These are phyloP conservation scores for Eristalinus sepulchralis DNA, from an alignment of 2,888 invertebrate genomes.

Conservation along the genomic window DNA sequence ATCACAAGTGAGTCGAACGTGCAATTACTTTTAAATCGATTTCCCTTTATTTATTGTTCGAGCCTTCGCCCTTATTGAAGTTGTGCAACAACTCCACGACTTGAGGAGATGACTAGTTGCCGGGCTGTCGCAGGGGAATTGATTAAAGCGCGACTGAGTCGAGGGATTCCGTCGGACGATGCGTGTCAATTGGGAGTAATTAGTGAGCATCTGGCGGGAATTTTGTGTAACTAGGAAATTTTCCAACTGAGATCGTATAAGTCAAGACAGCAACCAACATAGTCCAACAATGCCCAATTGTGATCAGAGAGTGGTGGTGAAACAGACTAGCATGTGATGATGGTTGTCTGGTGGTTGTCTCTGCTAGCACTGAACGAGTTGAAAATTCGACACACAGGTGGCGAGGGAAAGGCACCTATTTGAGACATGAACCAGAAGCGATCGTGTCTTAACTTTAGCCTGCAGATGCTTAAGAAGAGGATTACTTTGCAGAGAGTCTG, in stretches of 20 bases:
- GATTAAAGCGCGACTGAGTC: neutral
- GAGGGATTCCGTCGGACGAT: neutral
- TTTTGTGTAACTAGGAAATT: neutral
- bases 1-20: constrained; percentile 11
- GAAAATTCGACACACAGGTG: no score
- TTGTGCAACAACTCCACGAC: neutral
- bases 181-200: neutral
- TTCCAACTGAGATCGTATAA: neutral
- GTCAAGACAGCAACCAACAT: no score
- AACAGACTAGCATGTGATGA: no score
- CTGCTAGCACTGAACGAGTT: no score
- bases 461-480: no score
- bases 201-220: neutral
- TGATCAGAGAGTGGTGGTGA: no score
- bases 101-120: neutral
- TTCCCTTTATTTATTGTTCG: constrained; percentile 28
- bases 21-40: constrained; percentile 42
- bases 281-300: no score
- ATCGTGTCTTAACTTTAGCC: no score
- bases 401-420: no score
- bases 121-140: neutral
- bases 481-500: no score
- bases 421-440: no score
- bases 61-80: neutral
- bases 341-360: no score